Evolutionary conservation across 2,113 vertebrate species (phyloP).

Genomic region (Chascanopsetta lugubris): DNA sequence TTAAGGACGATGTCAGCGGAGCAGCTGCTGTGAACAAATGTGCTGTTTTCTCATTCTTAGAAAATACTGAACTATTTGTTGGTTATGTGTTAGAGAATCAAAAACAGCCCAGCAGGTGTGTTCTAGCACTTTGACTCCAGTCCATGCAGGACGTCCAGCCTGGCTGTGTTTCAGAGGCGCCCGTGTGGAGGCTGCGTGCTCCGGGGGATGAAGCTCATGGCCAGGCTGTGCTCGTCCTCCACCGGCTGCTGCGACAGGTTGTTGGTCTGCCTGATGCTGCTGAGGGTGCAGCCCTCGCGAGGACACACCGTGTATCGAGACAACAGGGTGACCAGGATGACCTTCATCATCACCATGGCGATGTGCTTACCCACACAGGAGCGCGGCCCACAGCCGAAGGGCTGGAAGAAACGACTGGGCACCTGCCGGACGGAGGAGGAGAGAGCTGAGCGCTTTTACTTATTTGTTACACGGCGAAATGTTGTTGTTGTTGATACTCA

Average conservation of each 20-base stretch:
- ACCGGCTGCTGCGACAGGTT: slow-evolving; percentile 89
- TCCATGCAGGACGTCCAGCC: not conserved
- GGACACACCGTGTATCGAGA: slow-evolving; percentile 85
- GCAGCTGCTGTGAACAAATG: not conserved
- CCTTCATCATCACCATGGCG: slow-evolving; percentile 98
- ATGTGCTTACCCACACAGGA: slow-evolving; percentile 95
- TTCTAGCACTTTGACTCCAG: not conserved
- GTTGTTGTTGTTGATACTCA: slow-evolving; percentile 71
- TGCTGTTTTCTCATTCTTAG: not conserved
- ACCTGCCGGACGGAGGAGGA: slow-evolving; percentile 80
- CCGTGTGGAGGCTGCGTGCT: not conserved
- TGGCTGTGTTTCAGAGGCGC: slow-evolving; percentile 5
- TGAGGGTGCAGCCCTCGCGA: slow-evolving; percentile 80
- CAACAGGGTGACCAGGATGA: slow-evolving; percentile 88
- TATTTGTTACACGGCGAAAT: not conserved
- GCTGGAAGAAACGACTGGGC: slow-evolving; percentile 92
- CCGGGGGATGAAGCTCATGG: slow-evolving; percentile 88
- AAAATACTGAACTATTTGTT: not conserved
- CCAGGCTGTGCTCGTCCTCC: slow-evolving; percentile 80
- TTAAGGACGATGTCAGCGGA: no score
- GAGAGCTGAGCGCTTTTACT: not conserved
- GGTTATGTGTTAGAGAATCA: not conserved
- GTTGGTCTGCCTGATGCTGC: slow-evolving; percentile 86
- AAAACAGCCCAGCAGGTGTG: not conserved
- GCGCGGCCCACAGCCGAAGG: slow-evolving; percentile 93